Base-by-base conservation (phyloP, 1,140 invertebrate species). In the Papilio helenus region DNA sequence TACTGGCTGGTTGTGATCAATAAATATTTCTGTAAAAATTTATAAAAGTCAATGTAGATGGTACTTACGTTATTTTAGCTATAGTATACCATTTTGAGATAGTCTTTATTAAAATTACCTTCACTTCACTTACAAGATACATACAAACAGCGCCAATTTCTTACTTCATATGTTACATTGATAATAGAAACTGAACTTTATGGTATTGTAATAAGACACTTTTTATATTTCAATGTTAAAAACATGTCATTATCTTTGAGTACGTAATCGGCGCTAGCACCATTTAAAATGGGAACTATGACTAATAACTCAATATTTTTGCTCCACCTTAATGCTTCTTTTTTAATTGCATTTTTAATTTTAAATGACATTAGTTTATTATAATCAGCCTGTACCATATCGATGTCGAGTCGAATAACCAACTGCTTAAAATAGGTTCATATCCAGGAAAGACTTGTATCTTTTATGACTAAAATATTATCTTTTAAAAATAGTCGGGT, bases 241-340 rank as follows among this genome's bases (percentile, higher is more conserved):
- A 65, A 65, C 58, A 58, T 58, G 58, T 65, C 26, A 65, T 26
- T 65, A 65, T 65, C 58, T 65, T 26, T 65, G 58, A 65, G 58
- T 20, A 20, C 55, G 55, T 65, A 65, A 65, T 65, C 58, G 58
- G 10, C 55, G n/a, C 58, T 65, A 65, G 23, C 58, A 26, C 58
- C 23, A 65, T 29, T 65, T 65, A 65, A 65, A 65, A 65, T 65
- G 58, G 58, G 58, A 12, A 65, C 55, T 65, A 65, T 65, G 58
- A 65, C 58, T 65, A 65, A 65, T 65, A 26, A 65, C 23, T 10
- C 58, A 26, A 65, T 58, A 58, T 58, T 65, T 65, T 65, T 65
- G 58, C 9, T 26, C 3, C 23, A 65, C 58, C 23, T 26, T 23
- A 58, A 23, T 23, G 23, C 3, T 7, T 58, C 1, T 58, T 58